A percentile compares a stretch with the other conserved stretches of the same genome.
Evolutionary conservation across 2,113 vertebrate genomes (phyloP).

Genomic region (Caloenas nicobarica): DNA sequence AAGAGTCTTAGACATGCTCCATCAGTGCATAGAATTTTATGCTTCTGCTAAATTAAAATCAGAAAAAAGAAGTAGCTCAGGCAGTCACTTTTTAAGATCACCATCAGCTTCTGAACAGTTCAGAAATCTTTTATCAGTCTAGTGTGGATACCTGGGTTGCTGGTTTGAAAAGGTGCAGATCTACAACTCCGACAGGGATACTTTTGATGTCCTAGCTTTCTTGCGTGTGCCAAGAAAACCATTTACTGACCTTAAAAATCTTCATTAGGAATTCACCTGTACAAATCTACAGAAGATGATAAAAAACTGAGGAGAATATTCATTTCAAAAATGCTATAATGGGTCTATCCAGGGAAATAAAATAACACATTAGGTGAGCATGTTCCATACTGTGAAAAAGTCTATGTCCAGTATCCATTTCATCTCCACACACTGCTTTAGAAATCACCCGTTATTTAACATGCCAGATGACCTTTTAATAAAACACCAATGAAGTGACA

Average conservation of each 20-base stretch:
- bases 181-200: background rate
- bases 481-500: background rate
- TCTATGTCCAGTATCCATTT: background rate
- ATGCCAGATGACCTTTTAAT: background rate
- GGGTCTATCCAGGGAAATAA: background rate
- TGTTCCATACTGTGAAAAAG: background rate
- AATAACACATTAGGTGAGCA: background rate
- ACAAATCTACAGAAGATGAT: background rate
- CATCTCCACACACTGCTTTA: background rate
- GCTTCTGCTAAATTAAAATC: slow-evolving; percentile 33
- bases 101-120: background rate
- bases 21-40: background rate
- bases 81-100: background rate
- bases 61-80: background rate
- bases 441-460: background rate
- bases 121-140: background rate
- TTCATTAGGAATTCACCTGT: background rate
- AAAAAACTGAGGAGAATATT: background rate
- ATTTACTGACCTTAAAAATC: background rate
- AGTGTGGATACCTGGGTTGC: background rate
- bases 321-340: background rate
- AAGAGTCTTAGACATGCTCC: background rate
- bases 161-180: background rate
- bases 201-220: background rate
- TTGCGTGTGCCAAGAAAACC: background rate